These are phyloP conservation scores for Oreochromis mossambicus DNA, from an alignment of 2,797 vertebrate species.

Conservation along the genomic window DNA sequence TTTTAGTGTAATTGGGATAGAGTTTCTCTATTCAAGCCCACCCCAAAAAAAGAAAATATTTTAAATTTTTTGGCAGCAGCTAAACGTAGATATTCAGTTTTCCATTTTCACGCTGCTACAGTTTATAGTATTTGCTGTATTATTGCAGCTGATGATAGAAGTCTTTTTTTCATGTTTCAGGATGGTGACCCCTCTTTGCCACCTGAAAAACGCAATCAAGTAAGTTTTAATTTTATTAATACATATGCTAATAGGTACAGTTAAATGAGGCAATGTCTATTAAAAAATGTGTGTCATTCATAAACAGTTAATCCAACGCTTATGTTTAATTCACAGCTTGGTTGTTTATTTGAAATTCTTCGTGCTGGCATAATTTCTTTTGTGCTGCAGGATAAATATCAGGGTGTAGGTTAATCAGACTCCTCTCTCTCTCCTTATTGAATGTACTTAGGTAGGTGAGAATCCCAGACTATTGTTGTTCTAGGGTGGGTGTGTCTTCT, in stretches of 20 bases:
- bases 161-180: constrained; percentile 56
- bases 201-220: constrained; percentile 94
- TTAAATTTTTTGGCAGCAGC: rapidly evolving
- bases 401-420: background rate
- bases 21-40: background rate
- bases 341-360: background rate
- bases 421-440: background rate
- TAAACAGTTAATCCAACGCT: background rate
- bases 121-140: background rate
- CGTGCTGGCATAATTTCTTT: rapidly evolving
- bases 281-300: background rate
- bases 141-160: background rate
- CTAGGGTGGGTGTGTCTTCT: background rate
- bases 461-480: background rate
- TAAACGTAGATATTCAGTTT: background rate
- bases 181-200: constrained; percentile 92
- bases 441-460: background rate
- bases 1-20: background rate
- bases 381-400: background rate
- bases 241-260: background rate
- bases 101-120: rapidly evolving
- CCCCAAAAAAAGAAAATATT: background rate
- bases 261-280: background rate
- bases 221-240: constrained; percentile 51
- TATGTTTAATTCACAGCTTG: background rate